phyloP scores from a whole-genome alignment of 2,888 invertebrate species.

The Sphaeridia pumilis region DNA sequence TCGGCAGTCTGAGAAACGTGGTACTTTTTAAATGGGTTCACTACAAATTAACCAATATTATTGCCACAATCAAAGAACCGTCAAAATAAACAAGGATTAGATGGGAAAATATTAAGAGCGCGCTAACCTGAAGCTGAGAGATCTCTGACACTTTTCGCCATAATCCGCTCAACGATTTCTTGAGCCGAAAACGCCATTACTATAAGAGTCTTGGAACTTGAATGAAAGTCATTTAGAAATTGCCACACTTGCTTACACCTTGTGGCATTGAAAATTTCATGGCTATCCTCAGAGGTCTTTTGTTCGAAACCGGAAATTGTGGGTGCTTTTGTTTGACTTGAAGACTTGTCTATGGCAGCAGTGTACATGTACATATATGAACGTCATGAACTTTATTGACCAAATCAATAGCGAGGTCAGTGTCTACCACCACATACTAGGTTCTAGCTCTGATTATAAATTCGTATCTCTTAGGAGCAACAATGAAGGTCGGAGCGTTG shows the following conservation, averaged over 20 bases:
- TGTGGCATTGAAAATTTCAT: no score
- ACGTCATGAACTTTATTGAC: no score
- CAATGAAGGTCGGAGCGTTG: constrained; percentile 26
- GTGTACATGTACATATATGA: no score
- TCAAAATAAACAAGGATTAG: not conserved
- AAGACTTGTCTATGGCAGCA: no score
- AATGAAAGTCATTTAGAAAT: no score
- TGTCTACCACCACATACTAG: no score
- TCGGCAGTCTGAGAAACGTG: constrained; percentile 35
- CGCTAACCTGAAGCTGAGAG: constrained; percentile 19
- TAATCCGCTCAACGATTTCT: constrained; percentile 26
- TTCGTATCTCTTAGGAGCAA: constrained; percentile 30
- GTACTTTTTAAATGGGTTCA: constrained; percentile 17
- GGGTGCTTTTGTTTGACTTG: no score
- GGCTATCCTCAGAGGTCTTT: no score
- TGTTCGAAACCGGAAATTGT: no score
- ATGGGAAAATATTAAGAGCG: not conserved
- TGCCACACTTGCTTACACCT: no score
- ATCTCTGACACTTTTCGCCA: constrained; percentile 26
- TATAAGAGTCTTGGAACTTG: not conserved
- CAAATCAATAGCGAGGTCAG: no score
- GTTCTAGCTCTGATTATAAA: constrained; percentile 24
- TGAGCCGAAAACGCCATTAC: constrained; percentile 24
- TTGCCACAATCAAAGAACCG: not conserved
- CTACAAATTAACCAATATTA: no score